Percentiles rank a stretch among this genome's conserved stretches.
These are phyloP conservation scores for Colossoma macropomum DNA, from an alignment of 2,113 vertebrate species.

Conservation along the genomic window DNA sequence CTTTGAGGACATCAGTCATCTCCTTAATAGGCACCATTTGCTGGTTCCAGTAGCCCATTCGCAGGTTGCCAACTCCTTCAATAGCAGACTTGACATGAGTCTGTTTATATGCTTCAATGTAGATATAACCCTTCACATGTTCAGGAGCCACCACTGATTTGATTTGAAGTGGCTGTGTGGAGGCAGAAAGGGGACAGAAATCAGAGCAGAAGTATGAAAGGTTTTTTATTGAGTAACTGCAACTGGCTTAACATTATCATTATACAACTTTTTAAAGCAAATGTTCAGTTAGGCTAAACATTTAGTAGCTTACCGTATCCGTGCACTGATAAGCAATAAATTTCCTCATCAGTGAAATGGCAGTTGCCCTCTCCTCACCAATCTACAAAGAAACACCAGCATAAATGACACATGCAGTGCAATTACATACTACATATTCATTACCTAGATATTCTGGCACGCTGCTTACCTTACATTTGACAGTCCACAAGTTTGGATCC, in stretches of 20 bases:
- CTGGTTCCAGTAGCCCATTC: conserved; percentile 97
- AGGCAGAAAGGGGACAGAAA: background rate
- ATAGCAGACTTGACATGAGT: conserved; percentile 96
- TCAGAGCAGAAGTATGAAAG: too few species aligned
- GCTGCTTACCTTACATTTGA: conserved; percentile 88
- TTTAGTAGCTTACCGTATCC: conserved; percentile 80
- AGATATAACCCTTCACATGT: conserved; percentile 95
- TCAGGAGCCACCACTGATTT: conserved; percentile 94
- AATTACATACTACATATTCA: background rate
- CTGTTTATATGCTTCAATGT: conserved; percentile 96
- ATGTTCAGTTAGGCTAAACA: too few species aligned
- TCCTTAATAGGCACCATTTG: conserved; percentile 99
- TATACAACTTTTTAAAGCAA: background rate
- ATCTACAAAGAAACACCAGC: conserved; percentile 75
- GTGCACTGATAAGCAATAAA: conserved; percentile 98
- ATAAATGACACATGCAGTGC: background rate
- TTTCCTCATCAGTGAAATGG: conserved; percentile 94
- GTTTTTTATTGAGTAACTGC: too few species aligned
- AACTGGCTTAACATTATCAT: too few species aligned
- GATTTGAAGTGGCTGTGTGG: conserved; percentile 88
- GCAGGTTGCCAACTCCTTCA: conserved; percentile 93
- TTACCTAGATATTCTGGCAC: background rate
- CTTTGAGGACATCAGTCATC: conserved; percentile 97
- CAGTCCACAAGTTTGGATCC: conserved; percentile 95
- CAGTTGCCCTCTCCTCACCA: conserved; percentile 90